A percentile compares a stretch with the other conserved stretches of the same genome.
Evolutionary conservation across 1,140 invertebrate species (phyloP).

Genomic region (Agrilus planipennis): DNA sequence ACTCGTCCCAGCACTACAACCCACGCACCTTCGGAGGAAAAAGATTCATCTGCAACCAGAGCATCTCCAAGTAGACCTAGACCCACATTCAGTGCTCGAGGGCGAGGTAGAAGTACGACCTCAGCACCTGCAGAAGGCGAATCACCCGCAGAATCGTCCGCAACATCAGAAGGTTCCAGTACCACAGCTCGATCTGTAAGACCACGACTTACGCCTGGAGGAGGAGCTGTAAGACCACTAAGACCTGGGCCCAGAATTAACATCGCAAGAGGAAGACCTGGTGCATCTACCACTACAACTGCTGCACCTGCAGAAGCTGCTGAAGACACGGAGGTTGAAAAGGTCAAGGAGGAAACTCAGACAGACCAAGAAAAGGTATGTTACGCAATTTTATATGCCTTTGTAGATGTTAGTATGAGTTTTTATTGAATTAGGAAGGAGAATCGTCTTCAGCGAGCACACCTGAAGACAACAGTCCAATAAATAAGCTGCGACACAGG

Average conservation of each 20-base stretch:
- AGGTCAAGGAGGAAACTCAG: constrained; percentile 36
- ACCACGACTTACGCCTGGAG: constrained; percentile 22
- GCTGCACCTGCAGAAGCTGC: constrained; percentile 32
- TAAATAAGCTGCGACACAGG: constrained; percentile 35
- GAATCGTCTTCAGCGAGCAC: constrained; percentile 8
- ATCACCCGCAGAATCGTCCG: constrained; percentile 4
- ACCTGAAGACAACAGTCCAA: constrained; percentile 27
- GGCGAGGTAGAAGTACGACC: constrained; percentile 34
- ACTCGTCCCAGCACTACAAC: constrained; percentile 21
- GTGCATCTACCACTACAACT: constrained; percentile 35
- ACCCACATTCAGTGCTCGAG: constrained; percentile 40
- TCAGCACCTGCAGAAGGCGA: constrained; percentile 15
- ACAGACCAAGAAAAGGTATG: constrained; percentile 30
- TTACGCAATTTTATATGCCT: not conserved
- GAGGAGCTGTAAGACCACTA: constrained; percentile 33
- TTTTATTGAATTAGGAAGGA: constrained; percentile 13
- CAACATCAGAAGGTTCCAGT: constrained; percentile 8
- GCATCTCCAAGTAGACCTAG: constrained; percentile 37
- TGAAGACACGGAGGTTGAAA: constrained; percentile 31
- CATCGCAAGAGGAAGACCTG: constrained; percentile 37
- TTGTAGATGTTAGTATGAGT: constrained; percentile 16
- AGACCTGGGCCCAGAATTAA: constrained; percentile 45
- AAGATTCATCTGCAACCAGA: constrained; percentile 12
- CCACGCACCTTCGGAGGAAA: constrained; percentile 15
- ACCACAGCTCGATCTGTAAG: constrained; percentile 23